Evolutionary conservation across 2,797 vertebrate genomes (phyloP).

Genomic region (Eutrigla gurnardus): DNA sequence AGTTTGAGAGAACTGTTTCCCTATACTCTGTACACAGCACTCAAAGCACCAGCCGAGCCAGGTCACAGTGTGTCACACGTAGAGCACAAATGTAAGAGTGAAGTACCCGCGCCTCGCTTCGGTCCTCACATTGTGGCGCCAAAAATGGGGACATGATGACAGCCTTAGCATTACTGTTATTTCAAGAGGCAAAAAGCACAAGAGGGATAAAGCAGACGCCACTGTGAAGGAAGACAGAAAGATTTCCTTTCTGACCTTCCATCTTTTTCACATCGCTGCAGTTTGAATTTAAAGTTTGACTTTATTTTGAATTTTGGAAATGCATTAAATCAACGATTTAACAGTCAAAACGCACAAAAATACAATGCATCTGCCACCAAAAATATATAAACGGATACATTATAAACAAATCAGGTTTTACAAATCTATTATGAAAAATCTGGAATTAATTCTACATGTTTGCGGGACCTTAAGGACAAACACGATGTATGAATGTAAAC

Average conservation of each 20-base stretch:
- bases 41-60: neutral
- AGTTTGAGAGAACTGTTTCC: neutral
- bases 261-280: neutral
- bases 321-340: neutral
- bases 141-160: conserved; percentile 38
- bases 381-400: neutral
- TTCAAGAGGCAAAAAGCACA: conserved; percentile 33
- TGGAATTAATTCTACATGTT: neutral
- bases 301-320: conserved; percentile 3
- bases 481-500: conserved; percentile 8
- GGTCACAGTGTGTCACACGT: neutral
- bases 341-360: neutral
- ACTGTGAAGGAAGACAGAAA: neutral
- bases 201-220: conserved; percentile 1
- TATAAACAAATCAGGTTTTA: neutral
- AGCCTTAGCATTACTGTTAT: conserved; percentile 34
- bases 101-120: conserved; percentile 15
- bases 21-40: neutral
- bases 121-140: conserved; percentile 9
- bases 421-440: neutral
- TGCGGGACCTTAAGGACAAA: neutral
- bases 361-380: neutral
- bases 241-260: conserved; percentile 3
- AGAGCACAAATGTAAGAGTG: conserved; percentile 14
- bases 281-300: conserved; percentile 9